phyloP scores from a whole-genome alignment of 2,888 invertebrate species.

The Dynastes grantii region DNA sequence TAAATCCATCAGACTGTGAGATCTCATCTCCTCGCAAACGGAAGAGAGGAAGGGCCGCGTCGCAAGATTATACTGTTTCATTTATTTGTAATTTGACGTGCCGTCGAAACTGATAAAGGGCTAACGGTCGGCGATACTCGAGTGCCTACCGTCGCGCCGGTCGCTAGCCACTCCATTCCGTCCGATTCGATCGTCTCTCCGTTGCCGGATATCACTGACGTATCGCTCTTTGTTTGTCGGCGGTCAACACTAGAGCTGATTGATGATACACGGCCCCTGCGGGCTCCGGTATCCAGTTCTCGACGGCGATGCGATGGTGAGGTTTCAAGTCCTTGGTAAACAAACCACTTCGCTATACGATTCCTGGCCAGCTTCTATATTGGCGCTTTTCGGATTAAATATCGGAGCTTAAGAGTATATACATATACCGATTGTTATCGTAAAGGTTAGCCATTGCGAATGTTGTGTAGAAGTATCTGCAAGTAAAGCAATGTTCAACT shows the following conservation, averaged over 20 bases:
- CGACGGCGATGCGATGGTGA: constrained; percentile 48
- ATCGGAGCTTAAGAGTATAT: constrained; percentile 1
- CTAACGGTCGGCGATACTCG: constrained; percentile 10
- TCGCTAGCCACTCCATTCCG: constrained; percentile 13
- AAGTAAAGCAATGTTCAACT: too few species aligned
- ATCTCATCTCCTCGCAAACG: too few species aligned
- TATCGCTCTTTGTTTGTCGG: constrained; percentile 61
- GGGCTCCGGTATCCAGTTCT: constrained; percentile 43
- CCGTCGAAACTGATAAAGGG: constrained; percentile 35
- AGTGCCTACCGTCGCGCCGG: constrained; percentile 18
- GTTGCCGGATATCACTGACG: constrained; percentile 58
- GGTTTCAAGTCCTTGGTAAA: constrained; percentile 48
- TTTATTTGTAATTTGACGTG: constrained; percentile 41
- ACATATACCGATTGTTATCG: too few species aligned
- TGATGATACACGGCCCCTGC: constrained; percentile 62
- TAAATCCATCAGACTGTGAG: too few species aligned
- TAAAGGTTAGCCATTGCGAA: too few species aligned
- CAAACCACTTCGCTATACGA: constrained; percentile 48
- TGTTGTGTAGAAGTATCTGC: too few species aligned
- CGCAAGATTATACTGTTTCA: constrained; percentile 35
- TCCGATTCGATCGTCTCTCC: background rate
- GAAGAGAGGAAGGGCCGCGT: background rate
- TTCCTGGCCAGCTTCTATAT: constrained; percentile 16
- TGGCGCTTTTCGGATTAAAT: constrained; percentile 29
- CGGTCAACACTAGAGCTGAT: constrained; percentile 66